phyloP scores from a whole-genome alignment of 1,140 invertebrate genomes.

The Polypedilum pembai region DNA sequence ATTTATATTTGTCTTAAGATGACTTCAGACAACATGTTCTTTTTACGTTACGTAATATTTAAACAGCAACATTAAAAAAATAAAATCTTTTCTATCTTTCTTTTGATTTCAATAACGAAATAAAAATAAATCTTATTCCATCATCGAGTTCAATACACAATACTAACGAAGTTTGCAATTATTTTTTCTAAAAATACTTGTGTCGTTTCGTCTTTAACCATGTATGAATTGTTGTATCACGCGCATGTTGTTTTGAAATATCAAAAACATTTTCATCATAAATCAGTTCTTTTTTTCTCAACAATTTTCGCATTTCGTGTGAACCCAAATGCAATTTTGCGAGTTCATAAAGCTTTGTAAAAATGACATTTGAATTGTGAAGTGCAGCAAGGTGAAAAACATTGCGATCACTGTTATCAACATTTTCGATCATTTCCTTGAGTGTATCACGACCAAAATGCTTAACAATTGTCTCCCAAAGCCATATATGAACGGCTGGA shows the following conservation, averaged over 20 bases:
- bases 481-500: neutral
- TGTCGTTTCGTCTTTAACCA: neutral
- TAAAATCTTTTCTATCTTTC: too few relatives aligned
- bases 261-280: slow-evolving; percentile 13
- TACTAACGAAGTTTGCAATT: neutral
- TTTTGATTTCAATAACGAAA: too few relatives aligned
- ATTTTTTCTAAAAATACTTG: neutral
- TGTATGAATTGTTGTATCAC: neutral
- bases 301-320: neutral
- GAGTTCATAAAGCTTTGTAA: neutral
- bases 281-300: neutral
- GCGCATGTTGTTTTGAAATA: neutral
- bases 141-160: too few relatives aligned
- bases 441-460: neutral
- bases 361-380: neutral
- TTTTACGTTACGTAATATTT: too few relatives aligned
- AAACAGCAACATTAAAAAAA: too few relatives aligned
- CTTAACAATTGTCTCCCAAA: neutral
- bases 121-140: too few relatives aligned
- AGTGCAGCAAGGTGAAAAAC: neutral
- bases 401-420: neutral
- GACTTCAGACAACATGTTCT: too few relatives aligned
- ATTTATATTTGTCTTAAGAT: too few relatives aligned
- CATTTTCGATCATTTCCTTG: neutral
- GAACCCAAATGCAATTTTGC: neutral